These are phyloP conservation scores for Priocnemis perturbator DNA, from an alignment of 2,888 invertebrate genomes.

Conservation along the genomic window DNA sequence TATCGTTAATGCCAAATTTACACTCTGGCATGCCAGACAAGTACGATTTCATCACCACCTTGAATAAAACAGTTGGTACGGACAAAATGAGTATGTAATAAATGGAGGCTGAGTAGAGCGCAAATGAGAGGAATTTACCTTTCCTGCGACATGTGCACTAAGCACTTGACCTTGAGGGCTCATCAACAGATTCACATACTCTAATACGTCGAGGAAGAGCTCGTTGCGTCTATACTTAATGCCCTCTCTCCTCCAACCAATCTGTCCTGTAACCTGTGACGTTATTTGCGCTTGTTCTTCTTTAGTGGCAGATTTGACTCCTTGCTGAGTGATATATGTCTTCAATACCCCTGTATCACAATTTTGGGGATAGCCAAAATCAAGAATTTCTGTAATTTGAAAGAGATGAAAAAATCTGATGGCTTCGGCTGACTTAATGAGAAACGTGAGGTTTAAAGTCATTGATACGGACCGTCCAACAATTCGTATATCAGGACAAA, in stretches of 20 bases:
- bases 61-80: constrained; percentile 14
- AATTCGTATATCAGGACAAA: constrained; percentile 99
- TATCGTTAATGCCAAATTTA: constrained; percentile 99
- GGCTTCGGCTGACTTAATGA: no score
- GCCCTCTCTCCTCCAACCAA: constrained; percentile 99
- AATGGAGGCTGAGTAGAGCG: neutral
- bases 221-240: constrained; percentile 99
- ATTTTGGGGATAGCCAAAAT: constrained; percentile 99
- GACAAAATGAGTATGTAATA: neutral
- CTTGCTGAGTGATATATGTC: constrained; percentile 99
- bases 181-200: constrained; percentile 99
- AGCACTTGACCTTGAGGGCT: constrained; percentile 99
- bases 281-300: constrained; percentile 99
- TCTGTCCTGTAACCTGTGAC: constrained; percentile 97
- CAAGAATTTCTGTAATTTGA: constrained; percentile 88
- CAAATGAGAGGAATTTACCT: constrained; percentile 72
- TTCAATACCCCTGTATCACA: constrained; percentile 99
- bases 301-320: constrained; percentile 98
- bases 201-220: constrained; percentile 97
- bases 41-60: constrained; percentile 99
- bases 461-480: constrained; percentile 86
- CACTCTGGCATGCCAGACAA: constrained; percentile 99
- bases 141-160: constrained; percentile 99
- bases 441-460: neutral
- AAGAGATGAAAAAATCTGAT: neutral